A percentile compares a stretch with the other conserved stretches of the same genome.
These are phyloP conservation scores for Melanotus villosus DNA, from an alignment of 2,888 invertebrate genomes.

Conservation along the genomic window DNA sequence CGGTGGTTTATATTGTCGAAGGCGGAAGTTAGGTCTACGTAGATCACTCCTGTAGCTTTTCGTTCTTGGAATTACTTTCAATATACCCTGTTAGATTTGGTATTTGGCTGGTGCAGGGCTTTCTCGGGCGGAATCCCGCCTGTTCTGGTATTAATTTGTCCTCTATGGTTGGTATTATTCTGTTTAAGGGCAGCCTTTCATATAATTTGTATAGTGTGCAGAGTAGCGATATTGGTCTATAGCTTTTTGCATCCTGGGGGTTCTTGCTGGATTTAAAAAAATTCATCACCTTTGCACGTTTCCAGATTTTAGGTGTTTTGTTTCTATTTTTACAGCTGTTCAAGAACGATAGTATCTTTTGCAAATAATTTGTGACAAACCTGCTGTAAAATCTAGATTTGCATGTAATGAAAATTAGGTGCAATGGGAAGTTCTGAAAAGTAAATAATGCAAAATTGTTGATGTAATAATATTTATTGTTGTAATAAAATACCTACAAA, in stretches of 20 bases:
- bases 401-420: no score
- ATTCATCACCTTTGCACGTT: no score
- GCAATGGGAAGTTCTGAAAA: no score
- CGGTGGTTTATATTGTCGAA: not conserved
- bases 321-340: no score
- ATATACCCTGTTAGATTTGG: not conserved
- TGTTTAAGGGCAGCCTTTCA: not conserved
- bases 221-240: not conserved
- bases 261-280: not conserved
- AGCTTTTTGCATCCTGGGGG: not conserved
- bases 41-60: not conserved
- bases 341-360: no score
- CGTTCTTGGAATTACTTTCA: not conserved
- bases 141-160: not conserved
- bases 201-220: not conserved
- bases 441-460: no score
- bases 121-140: not conserved
- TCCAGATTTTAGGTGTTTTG: no score
- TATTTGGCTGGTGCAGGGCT: no score
- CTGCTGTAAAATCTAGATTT: no score
- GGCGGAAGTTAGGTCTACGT: not conserved
- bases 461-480: no score
- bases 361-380: no score
- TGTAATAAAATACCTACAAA: no score
- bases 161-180: not conserved